Base-by-base conservation (phyloP, 2,797 vertebrate genomes). In the Helostoma temminkii region DNA sequence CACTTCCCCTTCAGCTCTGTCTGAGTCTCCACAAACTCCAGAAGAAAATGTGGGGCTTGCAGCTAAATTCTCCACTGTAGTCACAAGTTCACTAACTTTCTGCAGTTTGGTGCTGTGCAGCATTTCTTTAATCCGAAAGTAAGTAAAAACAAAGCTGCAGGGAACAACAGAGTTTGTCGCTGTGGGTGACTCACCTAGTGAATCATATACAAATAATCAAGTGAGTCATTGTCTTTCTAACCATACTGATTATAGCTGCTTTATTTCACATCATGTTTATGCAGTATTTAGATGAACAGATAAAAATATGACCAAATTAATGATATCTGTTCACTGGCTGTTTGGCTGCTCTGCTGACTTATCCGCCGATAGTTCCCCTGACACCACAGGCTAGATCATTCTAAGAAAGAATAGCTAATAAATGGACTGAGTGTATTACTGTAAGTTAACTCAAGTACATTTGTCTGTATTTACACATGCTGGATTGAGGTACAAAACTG, bases 311-410 rank as follows among this genome's bases (percentile, higher is more conserved):
- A n/a, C 18, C 18, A 41, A n/a, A 41, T 6, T 18, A 41, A 41
- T 41, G 11, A n/a, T 16, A 48, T 47, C 9, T 34, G 9, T 25
- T 47, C 18, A 11, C 52, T 28, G 4, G 9, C 30, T 42, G 18
- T 46, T 58, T 73, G 10, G 21, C 14, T 21, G 10, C 19, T 41
- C 34, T 48, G 39, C 10, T 30, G 52, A 64, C 32, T 59, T 15
- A 59, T n/a, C 63, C 18, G 16, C 15, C 28, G 30, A 18, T 9
- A 24, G 24, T 22, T 26, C 21, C 36, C 26, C 36, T 53, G 22
- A 39, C 14, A 47, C 37, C 10, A 37, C 63, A 21, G 24, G 14
- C 11, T 24, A 8, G 18, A 43, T 39, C 4, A 18, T 19, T 58
- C 0, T 16, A 32, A 41, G 12, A 47, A 47, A 32, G 6, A 47